phyloP scores from a whole-genome alignment of 2,888 invertebrate species.

The Caradrina kadenii region DNA sequence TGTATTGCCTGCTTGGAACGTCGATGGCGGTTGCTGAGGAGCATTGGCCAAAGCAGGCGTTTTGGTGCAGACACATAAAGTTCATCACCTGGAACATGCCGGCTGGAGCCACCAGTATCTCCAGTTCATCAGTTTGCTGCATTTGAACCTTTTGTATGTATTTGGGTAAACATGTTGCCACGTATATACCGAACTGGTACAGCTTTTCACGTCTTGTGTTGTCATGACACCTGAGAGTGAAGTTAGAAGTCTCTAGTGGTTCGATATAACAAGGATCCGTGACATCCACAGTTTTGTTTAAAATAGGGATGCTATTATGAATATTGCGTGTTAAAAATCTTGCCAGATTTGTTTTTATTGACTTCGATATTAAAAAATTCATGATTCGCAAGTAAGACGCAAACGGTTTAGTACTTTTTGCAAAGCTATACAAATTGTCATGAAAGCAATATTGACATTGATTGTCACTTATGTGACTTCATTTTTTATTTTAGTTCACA shows the following conservation, averaged over 20 bases:
- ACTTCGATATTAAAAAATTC: constrained; percentile 39
- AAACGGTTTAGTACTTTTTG: background rate
- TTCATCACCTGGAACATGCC: constrained; percentile 79
- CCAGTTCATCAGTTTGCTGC: constrained; percentile 83
- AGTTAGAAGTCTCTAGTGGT: constrained; percentile 71
- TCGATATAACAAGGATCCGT: constrained; percentile 33
- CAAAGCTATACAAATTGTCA: constrained; percentile 1
- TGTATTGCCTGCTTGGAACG: constrained; percentile 80
- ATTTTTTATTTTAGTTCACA: background rate
- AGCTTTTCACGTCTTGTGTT: constrained; percentile 77
- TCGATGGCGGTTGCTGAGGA: constrained; percentile 81
- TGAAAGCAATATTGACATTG: constrained; percentile 19
- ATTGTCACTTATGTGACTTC: constrained; percentile 1
- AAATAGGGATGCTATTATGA: constrained; percentile 1
- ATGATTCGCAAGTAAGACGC: constrained; percentile 22
- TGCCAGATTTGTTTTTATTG: constrained; percentile 13
- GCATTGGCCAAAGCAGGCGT: constrained; percentile 82
- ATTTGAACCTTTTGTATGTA: constrained; percentile 84
- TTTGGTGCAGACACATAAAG: constrained; percentile 82
- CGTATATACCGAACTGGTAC: constrained; percentile 85
- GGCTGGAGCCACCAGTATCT: constrained; percentile 81
- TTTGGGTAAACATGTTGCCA: constrained; percentile 84
- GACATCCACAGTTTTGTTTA: constrained; percentile 18
- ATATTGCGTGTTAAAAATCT: constrained; percentile 21
- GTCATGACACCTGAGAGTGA: constrained; percentile 79